These are phyloP conservation scores for Mylabris phalerata DNA, from an alignment of 1,140 invertebrate species.

Conservation along the genomic window DNA sequence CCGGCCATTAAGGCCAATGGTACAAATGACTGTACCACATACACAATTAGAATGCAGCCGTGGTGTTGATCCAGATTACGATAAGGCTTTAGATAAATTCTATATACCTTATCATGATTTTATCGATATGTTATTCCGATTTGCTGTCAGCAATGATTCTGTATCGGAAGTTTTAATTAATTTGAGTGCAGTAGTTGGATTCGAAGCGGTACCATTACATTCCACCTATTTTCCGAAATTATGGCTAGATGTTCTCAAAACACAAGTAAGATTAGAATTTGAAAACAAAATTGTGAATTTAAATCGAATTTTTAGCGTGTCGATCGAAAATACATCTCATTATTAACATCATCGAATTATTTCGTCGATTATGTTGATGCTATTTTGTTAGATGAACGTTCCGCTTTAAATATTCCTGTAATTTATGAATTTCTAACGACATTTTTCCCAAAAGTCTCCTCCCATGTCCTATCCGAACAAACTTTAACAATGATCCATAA, in stretches of 20 bases:
- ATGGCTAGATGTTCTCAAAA: slow-evolving; percentile 73
- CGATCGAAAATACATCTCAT: slow-evolving; percentile 68
- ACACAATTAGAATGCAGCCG: slow-evolving; percentile 64
- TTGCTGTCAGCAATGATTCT: slow-evolving; percentile 76
- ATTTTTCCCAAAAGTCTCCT: slow-evolving; percentile 71
- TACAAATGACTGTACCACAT: slow-evolving; percentile 80
- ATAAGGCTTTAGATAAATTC: slow-evolving; percentile 67
- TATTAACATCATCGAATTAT: slow-evolving; percentile 69
- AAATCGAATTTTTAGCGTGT: slow-evolving; percentile 49
- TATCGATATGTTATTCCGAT: slow-evolving; percentile 79
- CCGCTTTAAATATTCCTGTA: slow-evolving; percentile 65
- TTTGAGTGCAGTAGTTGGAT: slow-evolving; percentile 77
- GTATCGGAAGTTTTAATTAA: slow-evolving; percentile 72
- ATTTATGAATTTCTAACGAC: slow-evolving; percentile 77
- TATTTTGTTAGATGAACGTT: slow-evolving; percentile 71
- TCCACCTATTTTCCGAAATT: slow-evolving; percentile 77
- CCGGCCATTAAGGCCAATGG: slow-evolving; percentile 70
- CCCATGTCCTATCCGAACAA: slow-evolving; percentile 53
- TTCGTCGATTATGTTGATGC: slow-evolving; percentile 79
- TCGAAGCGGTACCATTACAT: slow-evolving; percentile 77
- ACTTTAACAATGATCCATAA: slow-evolving; percentile 53
- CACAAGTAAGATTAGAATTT: slow-evolving; percentile 50
- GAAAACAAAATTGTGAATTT: slow-evolving; percentile 12
- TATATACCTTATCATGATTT: slow-evolving; percentile 78
- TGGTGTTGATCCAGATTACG: slow-evolving; percentile 74